A percentile compares a stretch with the other conserved stretches of the same genome.
Conservation (phyloP, 2,797 vertebrate genomes). For the Syngnathus acus region DNA sequence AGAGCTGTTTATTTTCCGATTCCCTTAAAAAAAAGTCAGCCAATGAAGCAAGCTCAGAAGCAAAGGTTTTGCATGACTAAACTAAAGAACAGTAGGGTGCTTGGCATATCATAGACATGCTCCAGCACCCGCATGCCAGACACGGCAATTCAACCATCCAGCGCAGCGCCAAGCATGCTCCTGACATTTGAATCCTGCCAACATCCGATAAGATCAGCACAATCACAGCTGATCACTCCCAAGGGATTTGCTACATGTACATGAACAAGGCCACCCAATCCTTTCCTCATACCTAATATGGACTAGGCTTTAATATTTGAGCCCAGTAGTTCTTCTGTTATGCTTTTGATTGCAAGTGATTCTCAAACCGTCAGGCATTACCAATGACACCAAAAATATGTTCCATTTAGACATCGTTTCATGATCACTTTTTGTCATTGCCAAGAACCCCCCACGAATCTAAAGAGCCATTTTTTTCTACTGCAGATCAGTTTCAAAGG, state of each 20-base stretch:
- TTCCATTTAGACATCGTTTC: no score
- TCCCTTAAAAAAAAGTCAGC: background rate
- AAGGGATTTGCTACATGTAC: slow-evolving; percentile 13
- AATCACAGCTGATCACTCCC: slow-evolving; percentile 61
- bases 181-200: slow-evolving; percentile 68
- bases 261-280: background rate
- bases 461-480: no score
- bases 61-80: slow-evolving; percentile 47
- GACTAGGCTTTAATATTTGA: background rate
- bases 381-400: no score
- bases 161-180: slow-evolving; percentile 53
- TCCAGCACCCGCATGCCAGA: slow-evolving; percentile 47
- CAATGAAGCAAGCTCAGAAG: slow-evolving; percentile 16
- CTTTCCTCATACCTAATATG: slow-evolving; percentile 3
- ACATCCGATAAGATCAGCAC: slow-evolving; percentile 62
- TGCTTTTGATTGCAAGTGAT: background rate
- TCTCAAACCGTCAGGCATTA: background rate
- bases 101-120: slow-evolving; percentile 54
- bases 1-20: slow-evolving; percentile 1
- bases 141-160: slow-evolving; percentile 55
- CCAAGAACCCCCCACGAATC: no score
- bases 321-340: background rate
- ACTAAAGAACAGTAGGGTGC: slow-evolving; percentile 46
- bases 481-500: no score
- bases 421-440: no score